Percentiles rank a stretch among this genome's conserved stretches.
Conservation (phyloP, 2,888 invertebrate genomes). For the Macaria notata region DNA sequence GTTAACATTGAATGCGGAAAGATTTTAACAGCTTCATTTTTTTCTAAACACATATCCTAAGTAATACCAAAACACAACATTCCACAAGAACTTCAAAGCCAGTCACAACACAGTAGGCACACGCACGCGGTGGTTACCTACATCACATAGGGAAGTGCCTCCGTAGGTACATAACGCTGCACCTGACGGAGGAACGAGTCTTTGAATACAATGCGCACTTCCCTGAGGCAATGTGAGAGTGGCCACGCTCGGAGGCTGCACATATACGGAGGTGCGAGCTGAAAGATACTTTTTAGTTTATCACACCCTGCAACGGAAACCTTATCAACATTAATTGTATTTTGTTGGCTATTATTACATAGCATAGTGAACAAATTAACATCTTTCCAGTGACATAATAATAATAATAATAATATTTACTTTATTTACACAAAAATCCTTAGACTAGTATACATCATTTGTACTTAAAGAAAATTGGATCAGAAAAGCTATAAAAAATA, state of each 20-base stretch:
- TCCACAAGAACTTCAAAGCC: slow-evolving; percentile 6
- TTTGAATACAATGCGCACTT: slow-evolving; percentile 46
- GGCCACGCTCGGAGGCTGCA: slow-evolving; percentile 31
- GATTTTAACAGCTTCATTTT: slow-evolving; percentile 39
- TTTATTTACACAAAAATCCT: no score
- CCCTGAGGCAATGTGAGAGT: slow-evolving; percentile 42
- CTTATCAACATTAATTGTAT: no score
- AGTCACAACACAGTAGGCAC: background rate
- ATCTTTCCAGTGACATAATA: no score
- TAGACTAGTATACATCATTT: no score
- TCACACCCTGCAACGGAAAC: background rate
- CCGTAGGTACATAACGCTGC: slow-evolving; percentile 27
- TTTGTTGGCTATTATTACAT: no score
- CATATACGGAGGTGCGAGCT: background rate
- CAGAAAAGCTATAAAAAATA: no score
- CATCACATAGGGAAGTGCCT: slow-evolving; percentile 12
- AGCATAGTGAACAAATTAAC: no score
- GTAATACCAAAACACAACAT: background rate
- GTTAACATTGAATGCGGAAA: slow-evolving; percentile 67
- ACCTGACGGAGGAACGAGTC: slow-evolving; percentile 35
- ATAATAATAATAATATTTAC: no score
- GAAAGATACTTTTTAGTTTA: background rate
- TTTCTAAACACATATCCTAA: slow-evolving; percentile 2
- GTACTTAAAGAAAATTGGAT: no score
- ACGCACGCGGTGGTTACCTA: slow-evolving; percentile 5